phyloP scores from a whole-genome alignment of 2,888 invertebrate species.

The Trissoscelio sp. region DNA sequence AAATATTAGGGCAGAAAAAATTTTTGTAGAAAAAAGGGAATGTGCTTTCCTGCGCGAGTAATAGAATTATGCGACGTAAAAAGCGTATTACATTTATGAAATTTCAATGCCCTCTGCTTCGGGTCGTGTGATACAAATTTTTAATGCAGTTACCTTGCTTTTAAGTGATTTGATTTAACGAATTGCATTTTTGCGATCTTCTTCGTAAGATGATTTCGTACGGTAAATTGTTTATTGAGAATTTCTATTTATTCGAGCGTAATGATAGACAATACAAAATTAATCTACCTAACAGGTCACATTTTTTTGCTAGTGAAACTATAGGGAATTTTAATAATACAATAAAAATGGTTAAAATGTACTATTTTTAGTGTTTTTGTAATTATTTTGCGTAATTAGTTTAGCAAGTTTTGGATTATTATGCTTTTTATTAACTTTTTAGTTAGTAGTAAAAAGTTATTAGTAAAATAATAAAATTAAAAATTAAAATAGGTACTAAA shows the following conservation, averaged over 20 bases:
- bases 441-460: too few species aligned
- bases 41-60: background rate
- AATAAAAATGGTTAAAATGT: too few species aligned
- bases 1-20: background rate
- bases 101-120: slow-evolving; percentile 29
- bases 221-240: slow-evolving; percentile 29
- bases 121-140: slow-evolving; percentile 22
- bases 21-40: background rate
- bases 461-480: too few species aligned
- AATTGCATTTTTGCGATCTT: background rate
- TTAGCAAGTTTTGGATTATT: too few species aligned
- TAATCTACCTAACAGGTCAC: too few species aligned
- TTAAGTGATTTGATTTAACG: slow-evolving; percentile 34
- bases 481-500: too few species aligned
- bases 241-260: slow-evolving; percentile 25
- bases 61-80: slow-evolving; percentile 31
- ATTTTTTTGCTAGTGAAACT: too few species aligned
- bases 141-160: slow-evolving; percentile 44
- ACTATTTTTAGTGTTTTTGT: too few species aligned
- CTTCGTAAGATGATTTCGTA: slow-evolving; percentile 8
- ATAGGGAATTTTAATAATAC: too few species aligned
- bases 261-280: too few species aligned
- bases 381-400: too few species aligned
- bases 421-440: too few species aligned
- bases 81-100: slow-evolving; percentile 44